Evolutionary conservation across 92 coral and sea anemone species (phyloP).

Genomic region (Porites cylindrica): DNA sequence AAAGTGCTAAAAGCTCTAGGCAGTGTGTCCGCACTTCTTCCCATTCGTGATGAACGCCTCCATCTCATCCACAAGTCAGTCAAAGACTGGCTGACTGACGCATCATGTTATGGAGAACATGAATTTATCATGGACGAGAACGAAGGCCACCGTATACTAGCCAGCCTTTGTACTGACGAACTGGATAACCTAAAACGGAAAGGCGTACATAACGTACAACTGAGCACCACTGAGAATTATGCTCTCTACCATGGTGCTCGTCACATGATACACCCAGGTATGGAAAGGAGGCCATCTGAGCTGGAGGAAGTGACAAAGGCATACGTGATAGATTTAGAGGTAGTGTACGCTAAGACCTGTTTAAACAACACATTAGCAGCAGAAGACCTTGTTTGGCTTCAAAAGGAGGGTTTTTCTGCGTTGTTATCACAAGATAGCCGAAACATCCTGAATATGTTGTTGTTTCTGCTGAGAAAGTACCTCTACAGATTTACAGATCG

Average conservation of each 20-base stretch:
- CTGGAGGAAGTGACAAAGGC: not conserved
- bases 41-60: no score
- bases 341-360: constrained; percentile 20
- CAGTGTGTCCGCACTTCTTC: not conserved
- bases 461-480: constrained; percentile 19
- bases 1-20: constrained; percentile 17
- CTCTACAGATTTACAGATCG: not conserved
- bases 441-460: not conserved
- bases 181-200: constrained; percentile 29
- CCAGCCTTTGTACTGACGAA: constrained; percentile 31
- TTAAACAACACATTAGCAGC: not conserved
- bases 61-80: no score
- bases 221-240: not conserved
- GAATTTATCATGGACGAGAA: constrained; percentile 4
- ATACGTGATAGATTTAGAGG: constrained; percentile 16
- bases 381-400: constrained; percentile 8
- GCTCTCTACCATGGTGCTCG: constrained; percentile 21
- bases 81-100: no score
- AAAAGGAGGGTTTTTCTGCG: not conserved
- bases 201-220: no score
- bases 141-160: constrained; percentile 60
- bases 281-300: not conserved
- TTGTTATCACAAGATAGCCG: not conserved
- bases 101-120: no score
- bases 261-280: constrained; percentile 1